Conservation (phyloP, 2,113 vertebrate genomes). For the Dicerorhinus sumatrensis region DNA sequence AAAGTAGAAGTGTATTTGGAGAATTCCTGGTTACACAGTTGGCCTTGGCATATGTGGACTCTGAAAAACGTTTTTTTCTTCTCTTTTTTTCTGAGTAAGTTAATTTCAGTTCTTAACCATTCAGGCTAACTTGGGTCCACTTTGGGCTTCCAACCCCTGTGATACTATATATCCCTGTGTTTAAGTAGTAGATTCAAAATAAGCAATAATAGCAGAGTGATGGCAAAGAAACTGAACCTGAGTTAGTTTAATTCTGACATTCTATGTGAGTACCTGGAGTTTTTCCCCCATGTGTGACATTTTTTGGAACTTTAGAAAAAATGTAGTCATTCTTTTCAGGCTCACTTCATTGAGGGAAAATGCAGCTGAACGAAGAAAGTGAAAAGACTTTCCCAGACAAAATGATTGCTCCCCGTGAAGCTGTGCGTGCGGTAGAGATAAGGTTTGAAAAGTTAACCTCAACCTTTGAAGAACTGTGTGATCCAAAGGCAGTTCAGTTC, state of each 20-base stretch:
- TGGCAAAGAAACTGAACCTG: neutral
- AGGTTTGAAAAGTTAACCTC: neutral
- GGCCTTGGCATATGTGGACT: neutral
- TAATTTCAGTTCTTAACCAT: neutral
- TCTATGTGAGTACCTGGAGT: neutral
- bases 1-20: neutral
- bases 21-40: neutral
- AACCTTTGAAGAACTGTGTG: neutral
- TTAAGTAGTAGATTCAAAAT: neutral
- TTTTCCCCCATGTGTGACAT: neutral
- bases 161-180: neutral
- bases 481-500: neutral
- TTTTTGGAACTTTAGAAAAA: slow-evolving; percentile 34
- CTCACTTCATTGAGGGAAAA: slow-evolving; percentile 22
- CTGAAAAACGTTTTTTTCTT: neutral
- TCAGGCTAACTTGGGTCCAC: neutral
- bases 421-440: neutral
- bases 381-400: slow-evolving; percentile 39
- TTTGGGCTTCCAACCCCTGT: neutral
- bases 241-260: neutral
- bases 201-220: neutral
- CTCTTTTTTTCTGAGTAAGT: neutral
- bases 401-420: neutral
- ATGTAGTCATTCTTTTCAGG: slow-evolving; percentile 31
- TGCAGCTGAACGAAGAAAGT: neutral